Percentiles rank a stretch among this genome's conserved stretches.
Evolutionary conservation across 2,113 vertebrate species (phyloP).

Genomic region (Pteropus alecto): DNA sequence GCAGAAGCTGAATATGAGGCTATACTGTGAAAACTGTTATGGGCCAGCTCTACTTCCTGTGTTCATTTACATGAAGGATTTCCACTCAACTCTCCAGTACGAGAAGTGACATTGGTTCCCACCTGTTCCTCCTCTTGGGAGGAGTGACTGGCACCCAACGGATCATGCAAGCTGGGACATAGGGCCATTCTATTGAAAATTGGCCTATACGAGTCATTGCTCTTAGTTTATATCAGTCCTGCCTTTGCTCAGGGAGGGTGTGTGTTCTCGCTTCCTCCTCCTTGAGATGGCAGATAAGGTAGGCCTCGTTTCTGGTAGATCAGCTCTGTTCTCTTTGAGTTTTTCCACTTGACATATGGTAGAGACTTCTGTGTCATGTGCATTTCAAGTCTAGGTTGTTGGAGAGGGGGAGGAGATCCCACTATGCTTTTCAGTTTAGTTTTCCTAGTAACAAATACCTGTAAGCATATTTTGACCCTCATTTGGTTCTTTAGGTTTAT

Average conservation of each 20-base stretch:
- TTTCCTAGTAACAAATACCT: neutral
- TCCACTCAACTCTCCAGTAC: neutral
- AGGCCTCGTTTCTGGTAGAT: neutral
- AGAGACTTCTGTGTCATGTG: neutral
- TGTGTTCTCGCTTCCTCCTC: neutral
- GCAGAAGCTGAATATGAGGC: neutral
- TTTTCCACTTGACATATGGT: neutral
- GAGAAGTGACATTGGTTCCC: neutral
- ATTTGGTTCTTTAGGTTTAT: neutral
- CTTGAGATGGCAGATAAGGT: neutral
- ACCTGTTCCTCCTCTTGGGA: neutral
- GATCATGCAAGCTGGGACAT: neutral
- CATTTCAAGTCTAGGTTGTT: neutral
- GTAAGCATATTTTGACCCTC: neutral
- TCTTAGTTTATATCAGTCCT: neutral
- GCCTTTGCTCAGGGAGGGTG: neutral
- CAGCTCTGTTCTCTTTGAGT: neutral
- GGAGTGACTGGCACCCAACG: neutral
- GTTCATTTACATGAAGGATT: neutral
- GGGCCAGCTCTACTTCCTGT: neutral
- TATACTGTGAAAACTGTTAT: neutral
- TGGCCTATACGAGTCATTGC: neutral
- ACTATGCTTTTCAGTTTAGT: neutral
- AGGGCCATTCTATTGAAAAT: neutral
- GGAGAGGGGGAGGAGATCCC: neutral